phyloP scores from a whole-genome alignment of 2,113 vertebrate genomes.

The Campylomormyrus numenius region DNA sequence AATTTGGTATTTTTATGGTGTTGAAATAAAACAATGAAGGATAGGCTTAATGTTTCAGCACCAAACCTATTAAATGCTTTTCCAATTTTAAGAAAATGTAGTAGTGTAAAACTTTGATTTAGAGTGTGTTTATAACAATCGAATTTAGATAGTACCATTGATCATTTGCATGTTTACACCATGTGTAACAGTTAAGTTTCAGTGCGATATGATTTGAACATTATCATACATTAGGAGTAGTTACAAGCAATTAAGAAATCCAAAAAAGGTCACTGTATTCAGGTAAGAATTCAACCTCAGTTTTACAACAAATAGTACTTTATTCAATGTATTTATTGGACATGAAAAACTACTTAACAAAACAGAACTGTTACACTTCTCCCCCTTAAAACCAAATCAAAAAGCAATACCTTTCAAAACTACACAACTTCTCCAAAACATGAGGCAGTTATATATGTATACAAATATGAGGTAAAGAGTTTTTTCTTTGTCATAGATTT shows the following conservation, averaged over 20 bases:
- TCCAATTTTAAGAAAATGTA: neutral
- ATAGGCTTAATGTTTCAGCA: neutral
- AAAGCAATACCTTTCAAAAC: slow-evolving; percentile 50
- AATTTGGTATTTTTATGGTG: neutral
- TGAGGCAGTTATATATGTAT: slow-evolving; percentile 58
- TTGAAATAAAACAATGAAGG: neutral
- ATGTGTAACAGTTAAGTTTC: neutral
- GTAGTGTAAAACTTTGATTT: neutral
- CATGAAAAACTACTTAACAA: slow-evolving; percentile 64
- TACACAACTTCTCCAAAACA: slow-evolving; percentile 61
- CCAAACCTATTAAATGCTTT: neutral
- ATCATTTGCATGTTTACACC: neutral
- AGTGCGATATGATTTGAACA: neutral
- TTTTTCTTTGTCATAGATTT: slow-evolving; percentile 61
- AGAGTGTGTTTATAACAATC: neutral
- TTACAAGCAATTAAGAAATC: neutral
- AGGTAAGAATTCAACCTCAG: neutral
- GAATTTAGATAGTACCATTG: neutral
- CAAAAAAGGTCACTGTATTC: neutral
- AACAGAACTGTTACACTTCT: slow-evolving; percentile 52
- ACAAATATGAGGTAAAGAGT: slow-evolving; percentile 68
- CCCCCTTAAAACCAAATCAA: slow-evolving; percentile 58
- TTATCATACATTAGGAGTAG: too few species aligned
- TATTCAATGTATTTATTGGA: slow-evolving; percentile 52
- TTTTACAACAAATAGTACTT: slow-evolving; percentile 65